Evolutionary conservation across 2,113 vertebrate genomes (phyloP).

Genomic region (Ia io): DNA sequence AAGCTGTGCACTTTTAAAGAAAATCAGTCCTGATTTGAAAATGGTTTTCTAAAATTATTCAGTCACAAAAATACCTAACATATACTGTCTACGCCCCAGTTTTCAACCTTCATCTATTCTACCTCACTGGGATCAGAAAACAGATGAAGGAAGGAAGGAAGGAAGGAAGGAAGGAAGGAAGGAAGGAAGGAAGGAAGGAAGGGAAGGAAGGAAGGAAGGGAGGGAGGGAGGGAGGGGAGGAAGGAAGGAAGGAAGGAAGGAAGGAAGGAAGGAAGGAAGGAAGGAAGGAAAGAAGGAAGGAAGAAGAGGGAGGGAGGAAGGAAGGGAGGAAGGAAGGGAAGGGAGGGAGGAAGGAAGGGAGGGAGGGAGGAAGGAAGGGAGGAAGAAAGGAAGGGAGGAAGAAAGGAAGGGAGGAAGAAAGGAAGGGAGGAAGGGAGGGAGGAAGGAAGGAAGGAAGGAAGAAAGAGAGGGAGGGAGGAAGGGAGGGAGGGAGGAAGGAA

Average conservation of each 20-base stretch:
- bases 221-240: too few species aligned
- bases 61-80: not conserved
- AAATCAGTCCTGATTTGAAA: conserved; percentile 10
- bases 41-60: not conserved
- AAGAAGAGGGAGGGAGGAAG: too few species aligned
- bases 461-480: too few species aligned
- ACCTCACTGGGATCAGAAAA: not conserved
- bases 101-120: not conserved
- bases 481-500: too few species aligned
- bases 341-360: not conserved
- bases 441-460: not conserved
- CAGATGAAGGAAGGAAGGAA: not conserved
- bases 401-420: not conserved
- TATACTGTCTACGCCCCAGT: not conserved
- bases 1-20: not conserved
- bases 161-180: not conserved
- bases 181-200: not conserved
- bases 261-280: not conserved
- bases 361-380: too few species aligned
- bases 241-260: not conserved
- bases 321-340: not conserved
- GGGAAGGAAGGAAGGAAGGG: not conserved
- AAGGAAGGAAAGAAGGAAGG: too few species aligned
- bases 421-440: not conserved
- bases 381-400: not conserved